Base-by-base conservation (phyloP, 2,113 vertebrate genomes). In the Charadrius vociferus region DNA sequence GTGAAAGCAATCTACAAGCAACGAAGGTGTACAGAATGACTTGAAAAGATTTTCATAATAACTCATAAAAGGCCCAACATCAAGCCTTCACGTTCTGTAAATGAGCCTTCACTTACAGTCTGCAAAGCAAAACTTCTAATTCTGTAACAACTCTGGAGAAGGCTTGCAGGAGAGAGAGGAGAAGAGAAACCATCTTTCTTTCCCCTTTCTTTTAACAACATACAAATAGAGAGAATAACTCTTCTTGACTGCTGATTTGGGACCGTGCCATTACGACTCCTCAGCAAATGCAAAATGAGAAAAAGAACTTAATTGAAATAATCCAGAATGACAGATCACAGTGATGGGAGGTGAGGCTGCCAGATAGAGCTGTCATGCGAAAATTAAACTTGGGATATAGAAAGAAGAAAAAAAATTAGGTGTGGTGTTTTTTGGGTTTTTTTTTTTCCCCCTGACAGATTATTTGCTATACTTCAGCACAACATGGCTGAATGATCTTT, bases 251-350 rank as follows among this genome's bases (percentile, higher is more conserved):
- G 62, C 39, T 77, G 81, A 82, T 87, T 94, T 95, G 65, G 62
- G 73, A 91, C 20, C 11, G 47, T 2, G 22, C 66, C 77, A 93
- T 68, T 79, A 86, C 7, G 1, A 79, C 49, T 91, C 50, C 43
- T 87, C 70, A 45, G 66, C 36, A 96, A 96, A 91, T 66, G 30
- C 53, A 92, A 93, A 93, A 93, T 1, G 19, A 93, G 71, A 70
- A 95, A 88, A 58, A 94, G 62, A 96, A 95, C 50, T 70, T 87
- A 82, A 96, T 65, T 91, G 94, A 97, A 95, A 91, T 82, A 66
- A 95, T 47, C 63, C 29, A 50, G 70, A 94, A 93, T 87, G 91
- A 88, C 89, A 93, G 81, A 85, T 70, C 95, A 70, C 29, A 55
- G 58, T 91, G 78, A 93, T 80, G 87, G 73, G 49, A 88, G 32